These are phyloP conservation scores for Pseudorhiza aurosa DNA, from an alignment of 30 jellyfish, hydroid and myxozoan species.

Conservation along the genomic window DNA sequence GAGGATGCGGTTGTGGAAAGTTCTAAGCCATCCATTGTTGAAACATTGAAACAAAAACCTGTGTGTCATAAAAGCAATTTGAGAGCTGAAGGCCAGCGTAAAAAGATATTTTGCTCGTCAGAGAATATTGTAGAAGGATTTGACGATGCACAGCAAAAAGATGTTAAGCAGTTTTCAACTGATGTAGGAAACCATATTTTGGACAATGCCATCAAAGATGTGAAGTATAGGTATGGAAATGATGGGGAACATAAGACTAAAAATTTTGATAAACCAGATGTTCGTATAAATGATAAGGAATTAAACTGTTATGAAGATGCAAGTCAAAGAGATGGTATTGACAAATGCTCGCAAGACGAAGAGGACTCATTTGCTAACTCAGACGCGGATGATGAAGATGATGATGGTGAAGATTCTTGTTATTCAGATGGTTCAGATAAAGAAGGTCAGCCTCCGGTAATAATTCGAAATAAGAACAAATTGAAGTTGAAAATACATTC, in stretches of 20 bases:
- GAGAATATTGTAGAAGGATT: slow-evolving; percentile 2
- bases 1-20: slow-evolving; percentile 1
- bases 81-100: slow-evolving; percentile 26
- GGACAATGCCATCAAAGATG: slow-evolving; percentile 19
- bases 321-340: neutral
- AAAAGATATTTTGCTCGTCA: slow-evolving; percentile 24
- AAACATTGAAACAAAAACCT: neutral
- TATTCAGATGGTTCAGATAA: slow-evolving; percentile 19
- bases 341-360: neutral
- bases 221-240: neutral
- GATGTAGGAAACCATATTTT: slow-evolving; percentile 16
- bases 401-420: slow-evolving; percentile 26
- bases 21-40: slow-evolving; percentile 3
- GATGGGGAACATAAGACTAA: neutral
- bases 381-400: slow-evolving; percentile 62
- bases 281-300: neutral
- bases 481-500: slow-evolving; percentile 54
- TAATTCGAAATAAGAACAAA: slow-evolving; percentile 28
- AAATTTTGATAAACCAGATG: neutral
- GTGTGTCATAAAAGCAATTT: neutral
- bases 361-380: slow-evolving; percentile 23
- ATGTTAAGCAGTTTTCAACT: slow-evolving; percentile 22
- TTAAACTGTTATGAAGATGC: neutral
- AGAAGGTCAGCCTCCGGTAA: slow-evolving; percentile 4
- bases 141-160: neutral